phyloP scores from a whole-genome alignment of 2,797 vertebrate genomes.

The Gallinago nigripennis region DNA sequence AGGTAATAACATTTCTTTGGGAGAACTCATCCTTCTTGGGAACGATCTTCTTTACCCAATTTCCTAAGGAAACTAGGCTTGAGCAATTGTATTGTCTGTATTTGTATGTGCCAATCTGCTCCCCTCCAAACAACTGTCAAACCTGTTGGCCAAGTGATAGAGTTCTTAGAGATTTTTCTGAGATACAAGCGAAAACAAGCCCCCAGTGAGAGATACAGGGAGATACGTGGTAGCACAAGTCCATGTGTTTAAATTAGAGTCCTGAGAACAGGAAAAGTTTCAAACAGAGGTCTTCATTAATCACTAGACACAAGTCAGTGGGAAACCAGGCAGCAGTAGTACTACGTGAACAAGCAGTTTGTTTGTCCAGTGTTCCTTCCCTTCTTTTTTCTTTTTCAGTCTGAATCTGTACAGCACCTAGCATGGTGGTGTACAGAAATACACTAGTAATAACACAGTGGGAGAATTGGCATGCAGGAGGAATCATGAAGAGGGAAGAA shows the following conservation, averaged over 20 bases:
- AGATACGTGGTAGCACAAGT: background rate
- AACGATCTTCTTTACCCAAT: background rate
- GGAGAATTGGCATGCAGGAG: background rate
- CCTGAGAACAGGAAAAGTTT: constrained; percentile 66
- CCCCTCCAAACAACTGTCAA: background rate
- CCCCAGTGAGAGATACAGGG: background rate
- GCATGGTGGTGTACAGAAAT: background rate
- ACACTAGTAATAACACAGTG: constrained; percentile 33
- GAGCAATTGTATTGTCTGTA: background rate
- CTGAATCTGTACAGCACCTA: constrained; percentile 26
- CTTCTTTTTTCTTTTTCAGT: background rate
- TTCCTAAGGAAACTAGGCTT: constrained; percentile 16
- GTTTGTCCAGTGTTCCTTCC: constrained; percentile 42
- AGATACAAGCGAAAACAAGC: constrained; percentile 23
- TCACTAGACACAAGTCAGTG: constrained; percentile 42
- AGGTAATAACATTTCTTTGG: background rate
- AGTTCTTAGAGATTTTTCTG: constrained; percentile 14
- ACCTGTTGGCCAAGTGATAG: background rate
- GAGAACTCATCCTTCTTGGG: background rate
- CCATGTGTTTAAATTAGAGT: constrained; percentile 27
- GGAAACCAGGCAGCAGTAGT: constrained; percentile 49
- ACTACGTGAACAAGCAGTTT: constrained; percentile 21
- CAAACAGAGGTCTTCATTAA: constrained; percentile 62
- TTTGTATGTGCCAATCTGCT: background rate
- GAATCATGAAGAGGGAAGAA: constrained; percentile 13